These are phyloP conservation scores for Arothron firmamentum DNA, from an alignment of 2,113 vertebrate genomes.

Conservation along the genomic window DNA sequence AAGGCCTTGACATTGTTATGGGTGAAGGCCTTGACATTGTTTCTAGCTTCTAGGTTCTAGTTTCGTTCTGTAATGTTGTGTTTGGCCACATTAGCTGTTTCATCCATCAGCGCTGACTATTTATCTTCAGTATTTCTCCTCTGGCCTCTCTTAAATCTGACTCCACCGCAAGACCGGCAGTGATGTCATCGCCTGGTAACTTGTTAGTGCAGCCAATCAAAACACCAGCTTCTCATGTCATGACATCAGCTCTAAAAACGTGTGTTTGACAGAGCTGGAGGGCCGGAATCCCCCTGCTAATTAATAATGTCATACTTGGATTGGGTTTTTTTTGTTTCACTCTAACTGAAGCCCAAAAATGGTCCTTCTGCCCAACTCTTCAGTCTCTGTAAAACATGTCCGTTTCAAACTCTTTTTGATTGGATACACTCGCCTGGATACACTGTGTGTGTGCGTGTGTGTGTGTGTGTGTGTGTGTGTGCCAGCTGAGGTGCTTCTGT, in stretches of 20 bases:
- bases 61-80: slow-evolving; percentile 1
- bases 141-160: slow-evolving; percentile 38
- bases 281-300: slow-evolving; percentile 5
- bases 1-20: no score
- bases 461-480: no score
- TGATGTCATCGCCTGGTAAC: slow-evolving; percentile 53
- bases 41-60: not conserved
- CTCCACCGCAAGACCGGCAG: slow-evolving; percentile 18
- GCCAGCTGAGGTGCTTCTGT: not conserved
- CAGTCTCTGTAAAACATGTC: no score
- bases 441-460: not conserved
- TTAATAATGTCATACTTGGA: not conserved
- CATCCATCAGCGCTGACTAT: slow-evolving; percentile 23
- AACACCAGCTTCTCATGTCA: slow-evolving; percentile 50
- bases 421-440: no score
- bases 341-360: not conserved
- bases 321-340: not conserved
- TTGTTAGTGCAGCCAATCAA: slow-evolving; percentile 43
- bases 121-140: slow-evolving; percentile 53
- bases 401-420: no score
- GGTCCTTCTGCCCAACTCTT: no score
- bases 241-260: slow-evolving; percentile 56
- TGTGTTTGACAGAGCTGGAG: slow-evolving; percentile 16
- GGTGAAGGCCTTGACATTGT: no score
- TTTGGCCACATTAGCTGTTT: slow-evolving; percentile 19